Evolutionary conservation across 2,113 vertebrate species (phyloP), one percentile per base, ranked within the genome.

Genomic region (Pleuronectes platessa): DNA sequence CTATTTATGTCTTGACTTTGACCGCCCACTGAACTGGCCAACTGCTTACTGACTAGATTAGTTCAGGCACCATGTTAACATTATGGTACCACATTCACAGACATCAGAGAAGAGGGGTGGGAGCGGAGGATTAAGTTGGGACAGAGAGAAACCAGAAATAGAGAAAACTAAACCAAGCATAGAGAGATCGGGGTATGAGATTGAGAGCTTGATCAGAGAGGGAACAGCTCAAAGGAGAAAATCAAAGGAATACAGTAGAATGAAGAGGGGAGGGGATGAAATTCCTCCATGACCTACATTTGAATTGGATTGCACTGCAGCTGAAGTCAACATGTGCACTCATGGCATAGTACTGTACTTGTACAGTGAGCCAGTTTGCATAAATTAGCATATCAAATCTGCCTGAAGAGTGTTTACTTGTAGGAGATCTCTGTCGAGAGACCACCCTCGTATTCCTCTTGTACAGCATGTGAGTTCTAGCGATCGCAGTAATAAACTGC

Each of bases 1-100:
- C 84, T 87, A 76, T 82, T 90, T 88, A 74, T 61, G 26, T 83
- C 71, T 51, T 64, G 73, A 79, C 71, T 80, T 71, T 89, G 86
- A 82, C 86, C 73, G 62, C 61, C 31, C 65, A 23, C 55, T 91
- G 87, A 92, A 91, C 81, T 76, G 79, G 61, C 79, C 76, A 61
- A 76, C 76, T 88, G 83, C 86, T 86, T 83, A 88, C 74, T 69
- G 74, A 81, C 89, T 83, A 77, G 89, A 90, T 88, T 85, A 86
- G 78, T 54, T 67, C 42, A 5, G 74, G 75, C 81, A 60, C 68
- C 60, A 49, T 68, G 70, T 83, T 88, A 84, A 82, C 80, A 58
- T 67, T 61, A 74, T 74, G 71, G 70, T 62, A 59, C 70, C 72
- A 75, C 74, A 82, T 82, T 83, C 73, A 40, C 63, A 76, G 72